A percentile compares a stretch with the other conserved stretches of the same genome.
These are phyloP conservation scores for Danio albolineatus DNA, from an alignment of 2,797 vertebrate species.

Conservation along the genomic window DNA sequence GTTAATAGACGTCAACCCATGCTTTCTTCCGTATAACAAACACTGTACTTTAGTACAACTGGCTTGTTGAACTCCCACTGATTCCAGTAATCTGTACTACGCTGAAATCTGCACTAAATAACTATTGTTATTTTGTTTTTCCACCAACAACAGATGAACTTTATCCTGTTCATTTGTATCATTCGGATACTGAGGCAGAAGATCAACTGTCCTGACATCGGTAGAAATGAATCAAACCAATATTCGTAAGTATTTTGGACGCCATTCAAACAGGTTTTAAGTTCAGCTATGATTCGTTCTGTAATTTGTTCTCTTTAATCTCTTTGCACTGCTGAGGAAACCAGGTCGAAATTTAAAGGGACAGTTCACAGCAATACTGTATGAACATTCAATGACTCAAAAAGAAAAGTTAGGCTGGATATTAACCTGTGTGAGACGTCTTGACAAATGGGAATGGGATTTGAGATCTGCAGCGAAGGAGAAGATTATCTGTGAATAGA, in stretches of 20 bases:
- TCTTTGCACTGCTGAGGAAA: background rate
- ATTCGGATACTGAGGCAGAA: conserved; percentile 96
- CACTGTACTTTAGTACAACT: conserved; percentile 25
- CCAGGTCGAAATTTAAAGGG: background rate
- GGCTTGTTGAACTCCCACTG: conserved; percentile 10
- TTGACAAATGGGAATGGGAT: conserved; percentile 3
- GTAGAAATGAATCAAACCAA: conserved; percentile 90
- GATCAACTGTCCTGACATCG: conserved; percentile 91
- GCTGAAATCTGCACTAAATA: conserved; percentile 2
- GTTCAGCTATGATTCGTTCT: background rate
- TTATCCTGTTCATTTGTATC: conserved; percentile 93
- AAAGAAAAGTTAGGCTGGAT: background rate
- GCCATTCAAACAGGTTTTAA: background rate
- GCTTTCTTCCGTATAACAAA: conserved; percentile 18
- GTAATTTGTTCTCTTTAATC: background rate
- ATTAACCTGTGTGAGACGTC: background rate
- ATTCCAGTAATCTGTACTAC: background rate
- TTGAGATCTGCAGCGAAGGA: background rate
- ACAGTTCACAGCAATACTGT: background rate
- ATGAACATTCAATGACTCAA: background rate
- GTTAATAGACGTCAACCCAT: conserved; percentile 32
- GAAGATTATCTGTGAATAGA: background rate
- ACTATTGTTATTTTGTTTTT: conserved; percentile 33
- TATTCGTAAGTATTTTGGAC: conserved; percentile 86
- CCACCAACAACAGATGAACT: conserved; percentile 86